Conservation (phyloP, 2,888 invertebrate genomes). For the Phrixothrix hirtus region DNA sequence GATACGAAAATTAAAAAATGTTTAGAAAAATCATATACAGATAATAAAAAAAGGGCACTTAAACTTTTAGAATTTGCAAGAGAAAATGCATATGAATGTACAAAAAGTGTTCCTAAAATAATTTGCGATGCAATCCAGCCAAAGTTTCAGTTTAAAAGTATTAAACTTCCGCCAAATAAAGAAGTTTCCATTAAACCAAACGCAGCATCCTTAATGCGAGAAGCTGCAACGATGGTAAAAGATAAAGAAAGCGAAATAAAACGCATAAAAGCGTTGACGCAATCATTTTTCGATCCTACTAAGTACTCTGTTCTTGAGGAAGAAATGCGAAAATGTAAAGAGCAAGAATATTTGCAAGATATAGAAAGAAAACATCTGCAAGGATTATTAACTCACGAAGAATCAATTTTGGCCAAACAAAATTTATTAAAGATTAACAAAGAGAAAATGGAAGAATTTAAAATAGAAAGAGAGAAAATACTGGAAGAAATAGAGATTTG, state of each 20-base stretch:
- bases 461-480: slow-evolving; percentile 59
- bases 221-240: slow-evolving; percentile 58
- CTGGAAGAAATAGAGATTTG: slow-evolving; percentile 60
- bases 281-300: slow-evolving; percentile 55
- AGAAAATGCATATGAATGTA: slow-evolving; percentile 37
- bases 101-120: slow-evolving; percentile 27
- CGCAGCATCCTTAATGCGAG: slow-evolving; percentile 59
- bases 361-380: slow-evolving; percentile 64
- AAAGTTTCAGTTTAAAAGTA: slow-evolving; percentile 20
- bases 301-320: slow-evolving; percentile 57
- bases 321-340: slow-evolving; percentile 56
- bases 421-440: slow-evolving; percentile 58
- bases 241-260: slow-evolving; percentile 58
- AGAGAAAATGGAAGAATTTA: slow-evolving; percentile 58
- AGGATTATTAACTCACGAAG: slow-evolving; percentile 63
- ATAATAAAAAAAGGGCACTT: slow-evolving; percentile 40
- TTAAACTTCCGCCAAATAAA: slow-evolving; percentile 30
- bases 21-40: slow-evolving; percentile 35
- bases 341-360: slow-evolving; percentile 58
- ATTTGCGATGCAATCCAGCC: slow-evolving; percentile 7
- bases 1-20: slow-evolving; percentile 28
- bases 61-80: slow-evolving; percentile 41
- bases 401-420: slow-evolving; percentile 62
- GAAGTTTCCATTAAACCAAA: slow-evolving; percentile 56
- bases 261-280: slow-evolving; percentile 59